Base-by-base conservation (phyloP, 30 jellyfish, hydroid and myxozoan species). In the Clytia hemisphaerica region DNA sequence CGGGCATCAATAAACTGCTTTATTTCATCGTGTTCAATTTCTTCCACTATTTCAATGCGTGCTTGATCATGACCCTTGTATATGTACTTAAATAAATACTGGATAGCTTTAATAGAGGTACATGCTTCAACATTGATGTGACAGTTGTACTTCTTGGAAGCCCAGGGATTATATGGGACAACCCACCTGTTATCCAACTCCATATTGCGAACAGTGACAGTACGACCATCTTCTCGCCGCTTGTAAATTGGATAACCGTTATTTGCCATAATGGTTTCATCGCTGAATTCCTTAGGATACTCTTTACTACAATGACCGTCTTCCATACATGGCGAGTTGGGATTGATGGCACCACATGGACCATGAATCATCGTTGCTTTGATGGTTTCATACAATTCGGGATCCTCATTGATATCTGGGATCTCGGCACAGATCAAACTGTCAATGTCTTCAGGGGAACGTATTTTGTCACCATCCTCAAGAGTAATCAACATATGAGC, bases 191-290 rank as follows among this genome's bases (percentile, higher is more conserved):
- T 72, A 74, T 74, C 40, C 19, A 74, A n/a, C n/a, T n/a, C n/a
- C n/a, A n/a, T n/a, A n/a, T n/a, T n/a, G n/a, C n/a, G n/a, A n/a
- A n/a, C n/a, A n/a, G n/a, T n/a, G n/a, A n/a, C n/a, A n/a, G n/a
- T n/a, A n/a, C n/a, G n/a, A 34, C 44, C 4, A 29, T 73, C 74
- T 73, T 57, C 54, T 3, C 69, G 85, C 40, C 64, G 66, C 40
- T 79, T 16, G 62, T 78, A 78, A 61, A 32, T 31, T 71, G 92
- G 79, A 37, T 71, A 78, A 27, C 93, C 88, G 60, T 69, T 71
- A 10, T 7, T n/a, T 9, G 10, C 53, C 15, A n/a, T n/a, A 40
- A 40, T 40, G 53, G 53, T n/a, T n/a, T 40, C 53, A 40, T 40
- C n/a, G n/a, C 53, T n/a, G n/a, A 10, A 40, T n/a, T 9, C 10